Conservation (phyloP, 92 coral and sea anemone species). For the Isaurus tuberculatus region DNA sequence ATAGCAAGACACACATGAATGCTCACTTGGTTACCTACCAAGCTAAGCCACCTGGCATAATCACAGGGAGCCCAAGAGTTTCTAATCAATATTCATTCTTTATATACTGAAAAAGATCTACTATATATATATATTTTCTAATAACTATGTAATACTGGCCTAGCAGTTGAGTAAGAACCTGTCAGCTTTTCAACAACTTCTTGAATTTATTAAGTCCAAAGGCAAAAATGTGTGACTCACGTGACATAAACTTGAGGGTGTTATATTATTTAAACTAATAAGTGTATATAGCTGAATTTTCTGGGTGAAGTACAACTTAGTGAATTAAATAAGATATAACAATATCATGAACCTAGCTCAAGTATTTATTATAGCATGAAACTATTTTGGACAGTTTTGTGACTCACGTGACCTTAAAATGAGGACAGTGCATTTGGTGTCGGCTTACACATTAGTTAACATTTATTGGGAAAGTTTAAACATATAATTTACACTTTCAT, state of each 20-base stretch:
- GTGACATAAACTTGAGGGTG: slow-evolving; percentile 41
- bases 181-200: slow-evolving; percentile 26
- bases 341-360: slow-evolving; percentile 18
- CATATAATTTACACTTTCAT: slow-evolving; percentile 25
- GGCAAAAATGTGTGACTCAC: slow-evolving; percentile 51
- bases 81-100: slow-evolving; percentile 1
- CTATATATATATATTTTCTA: neutral
- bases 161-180: slow-evolving; percentile 33
- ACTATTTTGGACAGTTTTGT: slow-evolving; percentile 21
- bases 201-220: slow-evolving; percentile 24
- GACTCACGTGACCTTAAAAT: slow-evolving; percentile 26
- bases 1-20: slow-evolving; percentile 26
- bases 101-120: slow-evolving; percentile 11
- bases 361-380: slow-evolving; percentile 24
- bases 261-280: slow-evolving; percentile 24
- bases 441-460: slow-evolving; percentile 19
- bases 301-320: slow-evolving; percentile 35
- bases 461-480: slow-evolving; percentile 34
- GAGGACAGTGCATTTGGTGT: slow-evolving; percentile 34
- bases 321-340: slow-evolving; percentile 31
- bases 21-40: slow-evolving; percentile 40
- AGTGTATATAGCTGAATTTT: slow-evolving; percentile 28
- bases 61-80: slow-evolving; percentile 49
- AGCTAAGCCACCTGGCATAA: slow-evolving; percentile 37
- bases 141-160: slow-evolving; percentile 6